These are phyloP conservation scores for Acanthococcus lagerstroemiae DNA, from an alignment of 2,888 invertebrate genomes.

Conservation along the genomic window DNA sequence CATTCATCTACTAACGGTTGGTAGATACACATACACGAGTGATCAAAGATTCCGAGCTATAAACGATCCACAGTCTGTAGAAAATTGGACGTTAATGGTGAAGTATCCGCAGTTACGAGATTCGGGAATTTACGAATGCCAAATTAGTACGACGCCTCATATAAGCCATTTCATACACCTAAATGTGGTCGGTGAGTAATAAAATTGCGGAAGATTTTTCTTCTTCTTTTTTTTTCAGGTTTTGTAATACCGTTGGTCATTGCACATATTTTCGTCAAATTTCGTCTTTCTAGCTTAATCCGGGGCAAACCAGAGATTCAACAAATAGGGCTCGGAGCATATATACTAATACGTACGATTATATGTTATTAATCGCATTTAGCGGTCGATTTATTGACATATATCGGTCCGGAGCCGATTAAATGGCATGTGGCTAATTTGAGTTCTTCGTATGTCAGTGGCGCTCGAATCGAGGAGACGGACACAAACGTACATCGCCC, in stretches of 20 bases:
- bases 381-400: no score
- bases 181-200: conserved; percentile 75
- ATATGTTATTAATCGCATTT: no score
- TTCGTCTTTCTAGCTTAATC: background rate
- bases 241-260: background rate
- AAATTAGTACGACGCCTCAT: conserved; percentile 86
- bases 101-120: conserved; percentile 86
- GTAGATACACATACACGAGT: conserved; percentile 81
- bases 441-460: no score
- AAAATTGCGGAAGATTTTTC: conserved; percentile 19
- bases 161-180: conserved; percentile 86
- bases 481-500: no score
- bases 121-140: conserved; percentile 85
- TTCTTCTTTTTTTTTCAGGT: background rate
- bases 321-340: no score
- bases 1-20: conserved; percentile 79
- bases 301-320: no score
- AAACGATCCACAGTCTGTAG: conserved; percentile 65
- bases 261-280: background rate
- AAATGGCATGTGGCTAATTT: no score
- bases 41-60: conserved; percentile 84
- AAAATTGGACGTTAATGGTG: conserved; percentile 87
- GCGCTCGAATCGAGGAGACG: no score
- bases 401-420: no score
- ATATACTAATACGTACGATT: no score